phyloP scores from a whole-genome alignment of 1,140 invertebrate species.

The Caenorhabditis brenneri region DNA sequence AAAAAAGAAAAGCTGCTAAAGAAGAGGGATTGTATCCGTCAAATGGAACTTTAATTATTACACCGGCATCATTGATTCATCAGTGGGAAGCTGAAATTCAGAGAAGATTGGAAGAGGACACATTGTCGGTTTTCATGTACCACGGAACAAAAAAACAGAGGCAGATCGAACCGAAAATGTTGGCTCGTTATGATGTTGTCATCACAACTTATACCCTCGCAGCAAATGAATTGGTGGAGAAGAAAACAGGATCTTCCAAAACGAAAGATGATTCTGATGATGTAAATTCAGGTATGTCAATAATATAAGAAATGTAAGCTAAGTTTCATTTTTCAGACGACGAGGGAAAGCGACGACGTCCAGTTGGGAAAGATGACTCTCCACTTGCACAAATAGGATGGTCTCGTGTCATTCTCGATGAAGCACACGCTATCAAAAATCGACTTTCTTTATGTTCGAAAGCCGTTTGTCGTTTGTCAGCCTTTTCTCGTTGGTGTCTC shows the following conservation, averaged over 20 bases:
- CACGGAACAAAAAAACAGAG: constrained; percentile 80
- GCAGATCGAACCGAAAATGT: constrained; percentile 73
- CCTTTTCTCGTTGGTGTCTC: constrained; percentile 80
- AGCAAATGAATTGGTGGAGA: constrained; percentile 72
- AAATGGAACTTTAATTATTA: constrained; percentile 82
- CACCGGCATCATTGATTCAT: constrained; percentile 79
- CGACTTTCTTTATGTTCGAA: constrained; percentile 80
- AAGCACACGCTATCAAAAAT: constrained; percentile 89
- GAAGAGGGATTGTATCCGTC: constrained; percentile 70
- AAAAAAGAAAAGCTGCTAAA: constrained; percentile 57
- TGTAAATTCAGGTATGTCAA: constrained; percentile 14
- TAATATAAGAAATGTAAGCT: not conserved
- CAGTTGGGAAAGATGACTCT: constrained; percentile 55
- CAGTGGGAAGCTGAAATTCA: constrained; percentile 87
- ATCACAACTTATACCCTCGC: constrained; percentile 75
- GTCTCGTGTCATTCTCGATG: constrained; percentile 87
- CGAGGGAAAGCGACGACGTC: not conserved
- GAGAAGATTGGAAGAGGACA: constrained; percentile 75
- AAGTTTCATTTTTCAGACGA: not conserved
- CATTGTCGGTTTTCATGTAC: constrained; percentile 78
- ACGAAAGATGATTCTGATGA: constrained; percentile 59
- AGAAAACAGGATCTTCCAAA: constrained; percentile 41
- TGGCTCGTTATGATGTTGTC: constrained; percentile 74
- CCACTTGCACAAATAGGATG: constrained; percentile 78
- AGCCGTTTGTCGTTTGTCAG: constrained; percentile 77